Base-by-base conservation (phyloP, 2,797 vertebrate genomes). In the Rhincodon typus region DNA sequence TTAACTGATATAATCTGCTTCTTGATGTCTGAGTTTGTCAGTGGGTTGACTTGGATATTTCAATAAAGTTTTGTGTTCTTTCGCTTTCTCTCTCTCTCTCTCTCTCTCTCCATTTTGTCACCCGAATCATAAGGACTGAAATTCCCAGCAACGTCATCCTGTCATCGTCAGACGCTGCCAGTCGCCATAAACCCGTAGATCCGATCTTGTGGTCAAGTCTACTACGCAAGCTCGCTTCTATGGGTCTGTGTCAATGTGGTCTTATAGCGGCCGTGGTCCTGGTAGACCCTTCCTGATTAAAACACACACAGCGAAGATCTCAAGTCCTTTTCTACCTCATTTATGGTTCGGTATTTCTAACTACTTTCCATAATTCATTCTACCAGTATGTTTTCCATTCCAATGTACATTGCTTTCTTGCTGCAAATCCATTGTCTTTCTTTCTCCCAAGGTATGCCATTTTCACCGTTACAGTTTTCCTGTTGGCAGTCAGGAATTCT, bases 161-260 rank as follows among this genome's bases (percentile, higher is more conserved):
- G 57, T 53, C 87, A 53, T 90, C 25, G 53, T 53, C 57, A 50
- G 69, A 72, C 10, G 3, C 97, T 69, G 97, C 99, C 99, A 98
- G 97, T 98, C 99, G 98, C 98, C 99, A 99, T 98, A 98, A 99
- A 99, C 99, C 99, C 99, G 99, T 99, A 99, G 99, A 99, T 99
- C 99, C 99, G 99, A 99, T 99, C 98, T 99, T 99, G 98, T 99
- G 98, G 98, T 98, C 97, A 98, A 98, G 98, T 96, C 97, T 97
- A 98, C 97, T 97, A 97, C 99, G 98, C 99, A 99, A 99, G 99
- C 98, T 99, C 98, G 99, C 97, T 97, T 99, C 99, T 99, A 98
- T 99, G 98, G 99, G 99, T 99, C 98, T 99, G 98, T 99, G 99
- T 99, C 98, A 98, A 97, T 98, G 97, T 98, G 99, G 99, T 98